phyloP scores from a whole-genome alignment of 2,797 vertebrate species.

The Gallirallus australis region DNA sequence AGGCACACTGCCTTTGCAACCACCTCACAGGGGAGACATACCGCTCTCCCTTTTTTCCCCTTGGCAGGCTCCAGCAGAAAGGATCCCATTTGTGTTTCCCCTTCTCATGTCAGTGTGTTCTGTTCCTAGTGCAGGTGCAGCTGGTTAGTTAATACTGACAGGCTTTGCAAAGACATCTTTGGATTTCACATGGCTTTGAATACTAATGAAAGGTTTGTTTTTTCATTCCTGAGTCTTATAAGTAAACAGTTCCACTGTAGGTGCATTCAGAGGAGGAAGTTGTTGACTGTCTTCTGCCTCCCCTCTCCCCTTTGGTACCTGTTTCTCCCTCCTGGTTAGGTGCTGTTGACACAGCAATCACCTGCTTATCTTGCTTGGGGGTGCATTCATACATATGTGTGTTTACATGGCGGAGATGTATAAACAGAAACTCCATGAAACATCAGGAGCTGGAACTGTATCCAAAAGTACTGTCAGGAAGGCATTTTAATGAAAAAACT shows the following conservation, averaged over 20 bases:
- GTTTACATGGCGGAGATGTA: not conserved
- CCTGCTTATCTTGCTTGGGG: not conserved
- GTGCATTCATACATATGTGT: not conserved
- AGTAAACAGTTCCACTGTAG: not conserved
- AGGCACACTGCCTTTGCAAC: not conserved
- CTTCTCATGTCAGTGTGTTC: not conserved
- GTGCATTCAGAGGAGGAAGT: not conserved
- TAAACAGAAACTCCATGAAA: not conserved
- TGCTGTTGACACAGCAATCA: constrained; percentile 32
- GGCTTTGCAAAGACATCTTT: constrained; percentile 1
- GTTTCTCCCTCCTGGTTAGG: not conserved
- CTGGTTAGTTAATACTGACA: not conserved
- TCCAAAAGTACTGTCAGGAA: not conserved
- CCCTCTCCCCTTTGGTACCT: not conserved
- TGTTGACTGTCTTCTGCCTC: constrained; percentile 8
- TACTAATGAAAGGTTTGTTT: constrained; percentile 27
- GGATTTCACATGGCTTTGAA: not conserved
- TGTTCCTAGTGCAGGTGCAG: not conserved
- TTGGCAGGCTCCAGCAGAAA: not conserved
- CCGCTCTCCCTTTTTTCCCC: not conserved
- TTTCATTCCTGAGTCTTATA: not conserved
- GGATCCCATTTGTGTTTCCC: not conserved
- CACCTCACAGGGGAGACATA: not conserved
- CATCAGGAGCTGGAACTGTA: not conserved
- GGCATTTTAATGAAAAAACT: not conserved